Percentiles rank a stretch among this genome's conserved stretches.
phyloP scores from a whole-genome alignment of 2,113 vertebrate genomes.

The Poeciliopsis prolifica region DNA sequence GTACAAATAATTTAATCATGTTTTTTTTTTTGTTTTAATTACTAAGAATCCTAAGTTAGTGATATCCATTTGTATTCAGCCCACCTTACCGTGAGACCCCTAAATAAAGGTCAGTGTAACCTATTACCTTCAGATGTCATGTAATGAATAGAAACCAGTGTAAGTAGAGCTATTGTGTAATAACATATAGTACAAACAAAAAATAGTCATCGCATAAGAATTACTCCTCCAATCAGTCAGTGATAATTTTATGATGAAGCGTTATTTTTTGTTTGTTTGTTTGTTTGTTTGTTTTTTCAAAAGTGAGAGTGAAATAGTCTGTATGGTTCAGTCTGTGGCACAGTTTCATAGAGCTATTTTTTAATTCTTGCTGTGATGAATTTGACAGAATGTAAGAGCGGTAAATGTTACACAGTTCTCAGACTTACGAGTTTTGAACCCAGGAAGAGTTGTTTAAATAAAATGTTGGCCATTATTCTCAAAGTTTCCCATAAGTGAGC shows the following conservation, averaged over 20 bases:
- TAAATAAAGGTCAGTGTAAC: neutral
- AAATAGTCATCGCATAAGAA: neutral
- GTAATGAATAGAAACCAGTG: neutral
- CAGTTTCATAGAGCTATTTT: neutral
- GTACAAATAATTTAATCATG: too few species aligned
- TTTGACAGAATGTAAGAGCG: neutral
- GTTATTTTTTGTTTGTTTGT: too few species aligned
- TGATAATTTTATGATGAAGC: neutral
- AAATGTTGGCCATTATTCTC: constrained; percentile 23
- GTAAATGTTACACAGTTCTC: neutral
- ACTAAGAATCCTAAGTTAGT: neutral
- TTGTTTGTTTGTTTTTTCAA: neutral
- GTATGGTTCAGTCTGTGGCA: neutral
- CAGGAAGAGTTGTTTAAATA: constrained; percentile 14
- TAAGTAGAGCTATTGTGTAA: neutral
- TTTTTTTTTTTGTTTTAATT: too few species aligned
- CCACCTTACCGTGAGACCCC: neutral
- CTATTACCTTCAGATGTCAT: neutral
- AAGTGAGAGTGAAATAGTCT: neutral
- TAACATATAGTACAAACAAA: neutral
- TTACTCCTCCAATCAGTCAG: neutral
- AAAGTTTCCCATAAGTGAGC: constrained; percentile 31
- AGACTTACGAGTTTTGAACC: neutral
- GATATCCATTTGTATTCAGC: neutral
- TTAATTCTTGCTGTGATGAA: neutral